Evolutionary conservation across 2,797 vertebrate genomes (phyloP).

Genomic region (Cuniculus paca): DNA sequence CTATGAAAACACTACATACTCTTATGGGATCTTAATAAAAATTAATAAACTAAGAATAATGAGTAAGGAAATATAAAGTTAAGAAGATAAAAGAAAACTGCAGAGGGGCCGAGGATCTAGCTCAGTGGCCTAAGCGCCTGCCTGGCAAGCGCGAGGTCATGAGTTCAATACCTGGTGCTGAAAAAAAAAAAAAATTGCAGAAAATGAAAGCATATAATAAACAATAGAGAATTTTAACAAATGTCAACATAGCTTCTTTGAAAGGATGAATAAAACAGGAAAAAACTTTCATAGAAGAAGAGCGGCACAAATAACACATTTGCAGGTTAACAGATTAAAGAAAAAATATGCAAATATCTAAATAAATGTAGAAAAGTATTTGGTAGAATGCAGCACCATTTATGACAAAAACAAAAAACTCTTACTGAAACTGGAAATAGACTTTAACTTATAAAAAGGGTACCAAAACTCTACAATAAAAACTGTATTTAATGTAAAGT

Average conservation of each 20-base stretch:
- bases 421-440: background rate
- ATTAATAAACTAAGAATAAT: constrained; percentile 59
- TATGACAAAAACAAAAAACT: constrained; percentile 16
- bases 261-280: constrained; percentile 33
- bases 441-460: constrained; percentile 24
- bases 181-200: background rate
- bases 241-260: background rate
- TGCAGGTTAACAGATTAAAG: background rate
- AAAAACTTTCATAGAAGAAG: constrained; percentile 37
- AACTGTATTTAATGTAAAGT: background rate
- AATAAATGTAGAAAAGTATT: constrained; percentile 47
- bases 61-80: constrained; percentile 19
- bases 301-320: constrained; percentile 1
- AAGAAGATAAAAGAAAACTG: background rate
- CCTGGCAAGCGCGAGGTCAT: too few relatives aligned
- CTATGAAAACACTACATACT: background rate
- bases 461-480: background rate
- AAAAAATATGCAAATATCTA: background rate
- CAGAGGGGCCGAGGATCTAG: too few relatives aligned
- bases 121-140: too few relatives aligned
- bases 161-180: too few relatives aligned
- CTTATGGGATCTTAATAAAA: constrained; percentile 18
- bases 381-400: background rate
- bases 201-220: constrained; percentile 38
- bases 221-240: constrained; percentile 18